Evolutionary conservation across 2,113 vertebrate genomes (phyloP), one percentile per base, ranked within the genome.

Genomic region (Gnathonemus longibarbis): DNA sequence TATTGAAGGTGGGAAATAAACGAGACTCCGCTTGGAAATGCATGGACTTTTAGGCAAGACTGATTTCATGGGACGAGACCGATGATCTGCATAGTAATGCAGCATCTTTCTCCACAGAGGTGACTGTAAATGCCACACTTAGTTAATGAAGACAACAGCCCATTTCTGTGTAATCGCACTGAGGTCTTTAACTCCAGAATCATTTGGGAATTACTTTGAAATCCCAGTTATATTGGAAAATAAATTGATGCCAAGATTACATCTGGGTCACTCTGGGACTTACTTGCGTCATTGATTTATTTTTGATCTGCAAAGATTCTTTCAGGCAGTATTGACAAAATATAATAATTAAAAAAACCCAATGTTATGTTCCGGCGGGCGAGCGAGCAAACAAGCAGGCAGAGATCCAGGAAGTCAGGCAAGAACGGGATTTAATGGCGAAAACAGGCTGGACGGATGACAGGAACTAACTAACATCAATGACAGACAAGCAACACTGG

Each of bases 151-250:
- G 93, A 92, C 94, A 92, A 91, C 92, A 94, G 88, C 74, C 92
- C 74, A 90, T 85, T 91, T 89, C 91, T 91, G 92, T 93, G 92
- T 92, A 85, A 91, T 92, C 90, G 91, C 93, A 91, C 92, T 92
- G 88, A 90, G 92, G 92, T 94, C 92, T 87, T 91, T 92, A 93
- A 92, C 91, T 62, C 92, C 53, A 70, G 58, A 87, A 53, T 94
- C 94, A 92, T 90, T 89, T 85, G 94, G 94, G 94, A 95, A 94
- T 95, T 92, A 92, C 92, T 88, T 91, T 92, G 91, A 94, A 94
- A 95, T 95, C 93, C 92, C 90, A 91, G 91, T 93, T 94, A 93
- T 95, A 95, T 94, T 93, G 94, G 92, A 94, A 95, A 95, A 95
- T 94, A 94, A 94, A 95, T 95, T 95, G 94, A 93, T 91, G 91